Percentiles rank a stretch among this genome's conserved stretches.
phyloP scores from a whole-genome alignment of 2,797 vertebrate genomes.

The Crax fasciolata region DNA sequence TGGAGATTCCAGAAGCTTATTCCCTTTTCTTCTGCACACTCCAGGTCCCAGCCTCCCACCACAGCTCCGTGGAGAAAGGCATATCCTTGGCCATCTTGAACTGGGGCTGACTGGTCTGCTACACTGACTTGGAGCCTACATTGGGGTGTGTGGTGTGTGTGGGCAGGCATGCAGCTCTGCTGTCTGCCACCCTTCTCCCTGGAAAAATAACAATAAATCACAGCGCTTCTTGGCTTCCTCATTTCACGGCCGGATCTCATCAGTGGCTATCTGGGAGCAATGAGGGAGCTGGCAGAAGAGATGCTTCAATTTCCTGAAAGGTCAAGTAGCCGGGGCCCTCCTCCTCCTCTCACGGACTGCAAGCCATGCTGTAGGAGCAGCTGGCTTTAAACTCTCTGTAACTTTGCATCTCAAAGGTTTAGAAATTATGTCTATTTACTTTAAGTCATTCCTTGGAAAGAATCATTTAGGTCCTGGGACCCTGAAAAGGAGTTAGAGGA shows the following conservation, averaged over 20 bases:
- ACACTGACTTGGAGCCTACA: neutral
- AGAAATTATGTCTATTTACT: constrained; percentile 61
- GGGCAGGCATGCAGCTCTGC: neutral
- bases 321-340: constrained; percentile 51
- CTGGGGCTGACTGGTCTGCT: fast-evolving
- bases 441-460: constrained; percentile 49
- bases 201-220: constrained; percentile 33
- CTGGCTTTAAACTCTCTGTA: constrained; percentile 50
- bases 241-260: constrained; percentile 3
- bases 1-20: neutral
- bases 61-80: neutral
- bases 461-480: constrained; percentile 56
- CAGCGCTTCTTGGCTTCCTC: constrained; percentile 38
- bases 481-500: constrained; percentile 33
- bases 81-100: neutral
- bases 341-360: constrained; percentile 48
- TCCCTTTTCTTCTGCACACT: neutral
- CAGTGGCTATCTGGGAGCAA: constrained; percentile 48
- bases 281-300: constrained; percentile 45
- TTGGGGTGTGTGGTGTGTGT: fast-evolving
- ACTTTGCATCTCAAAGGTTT: constrained; percentile 57
- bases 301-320: constrained; percentile 70
- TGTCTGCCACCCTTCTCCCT: neutral
- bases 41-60: neutral
- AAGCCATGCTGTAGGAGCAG: constrained; percentile 35